These are phyloP conservation scores for Aspidoscelis tigris DNA, from an alignment of 2,113 vertebrate species.

Conservation along the genomic window DNA sequence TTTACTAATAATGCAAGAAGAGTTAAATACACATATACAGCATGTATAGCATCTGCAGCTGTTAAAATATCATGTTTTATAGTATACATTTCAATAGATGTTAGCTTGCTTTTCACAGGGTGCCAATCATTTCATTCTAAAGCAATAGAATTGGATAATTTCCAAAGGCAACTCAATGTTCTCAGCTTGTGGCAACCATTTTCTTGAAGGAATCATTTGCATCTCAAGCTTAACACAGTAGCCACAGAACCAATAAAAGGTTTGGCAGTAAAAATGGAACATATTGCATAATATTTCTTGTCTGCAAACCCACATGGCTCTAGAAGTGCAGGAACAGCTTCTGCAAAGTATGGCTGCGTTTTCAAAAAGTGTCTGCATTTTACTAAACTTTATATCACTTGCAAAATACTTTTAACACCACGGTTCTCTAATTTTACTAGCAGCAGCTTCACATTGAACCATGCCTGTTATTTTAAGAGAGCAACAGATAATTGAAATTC, in stretches of 20 bases:
- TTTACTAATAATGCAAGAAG: neutral
- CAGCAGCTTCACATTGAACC: slow-evolving; percentile 50
- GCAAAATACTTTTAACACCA: neutral
- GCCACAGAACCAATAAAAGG: neutral
- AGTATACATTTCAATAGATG: neutral
- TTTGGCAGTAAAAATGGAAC: neutral
- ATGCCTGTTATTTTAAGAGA: slow-evolving; percentile 50
- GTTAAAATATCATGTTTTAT: neutral
- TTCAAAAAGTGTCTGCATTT: slow-evolving; percentile 5
- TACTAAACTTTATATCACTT: slow-evolving; percentile 28
- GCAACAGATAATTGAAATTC: neutral
- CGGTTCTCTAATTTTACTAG: slow-evolving; percentile 19
- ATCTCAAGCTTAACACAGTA: neutral
- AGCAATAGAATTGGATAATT: neutral
- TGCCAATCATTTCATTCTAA: neutral
- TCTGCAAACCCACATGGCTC: slow-evolving; percentile 23
- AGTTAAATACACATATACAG: neutral
- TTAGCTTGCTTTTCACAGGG: neutral
- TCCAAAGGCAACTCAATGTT: neutral
- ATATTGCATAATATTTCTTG: neutral
- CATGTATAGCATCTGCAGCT: neutral
- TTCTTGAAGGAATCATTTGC: neutral
- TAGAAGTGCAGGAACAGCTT: slow-evolving; percentile 18
- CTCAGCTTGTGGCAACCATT: rapidly evolving
- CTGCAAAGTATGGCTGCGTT: neutral